These are phyloP conservation scores for Gastracanthus pulcherrimus DNA, from an alignment of 2,888 invertebrate genomes.

Conservation along the genomic window DNA sequence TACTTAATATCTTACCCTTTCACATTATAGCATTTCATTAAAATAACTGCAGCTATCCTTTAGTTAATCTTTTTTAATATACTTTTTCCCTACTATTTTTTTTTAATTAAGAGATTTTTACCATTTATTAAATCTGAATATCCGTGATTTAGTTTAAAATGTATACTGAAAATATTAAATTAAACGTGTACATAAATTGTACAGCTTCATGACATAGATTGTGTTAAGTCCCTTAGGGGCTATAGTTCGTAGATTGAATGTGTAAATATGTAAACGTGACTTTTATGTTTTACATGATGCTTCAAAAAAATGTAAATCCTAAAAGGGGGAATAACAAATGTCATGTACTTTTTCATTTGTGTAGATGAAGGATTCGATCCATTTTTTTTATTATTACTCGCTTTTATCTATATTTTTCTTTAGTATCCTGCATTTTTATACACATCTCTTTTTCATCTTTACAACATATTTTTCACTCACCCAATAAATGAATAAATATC, in stretches of 20 bases:
- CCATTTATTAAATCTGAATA: neutral
- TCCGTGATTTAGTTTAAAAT: conserved; percentile 1
- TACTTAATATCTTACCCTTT: neutral
- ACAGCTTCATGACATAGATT: conserved; percentile 45
- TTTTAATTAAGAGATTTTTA: neutral
- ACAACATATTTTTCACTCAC: conserved; percentile 7
- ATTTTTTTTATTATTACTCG: conserved; percentile 29
- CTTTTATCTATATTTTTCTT: conserved; percentile 27
- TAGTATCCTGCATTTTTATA: conserved; percentile 49
- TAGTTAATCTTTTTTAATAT: neutral
- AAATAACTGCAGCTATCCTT: neutral
- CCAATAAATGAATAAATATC: conserved; percentile 13
- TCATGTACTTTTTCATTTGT: neutral
- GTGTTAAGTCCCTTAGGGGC: conserved; percentile 48
- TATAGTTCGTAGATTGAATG: conserved; percentile 49
- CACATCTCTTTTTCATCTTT: conserved; percentile 21
- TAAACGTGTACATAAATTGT: conserved; percentile 31
- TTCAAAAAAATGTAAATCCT: neutral
- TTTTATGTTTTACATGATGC: conserved; percentile 25
- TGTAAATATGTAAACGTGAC: conserved; percentile 22
- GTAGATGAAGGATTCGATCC: conserved; percentile 29
- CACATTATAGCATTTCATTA: neutral
- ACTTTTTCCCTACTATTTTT: neutral
- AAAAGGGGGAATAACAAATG: neutral
- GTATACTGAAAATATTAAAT: conserved; percentile 12